Evolutionary conservation across 2,113 vertebrate genomes (phyloP), one percentile per base, ranked within the genome.

Genomic region (Pituophis catenifer): DNA sequence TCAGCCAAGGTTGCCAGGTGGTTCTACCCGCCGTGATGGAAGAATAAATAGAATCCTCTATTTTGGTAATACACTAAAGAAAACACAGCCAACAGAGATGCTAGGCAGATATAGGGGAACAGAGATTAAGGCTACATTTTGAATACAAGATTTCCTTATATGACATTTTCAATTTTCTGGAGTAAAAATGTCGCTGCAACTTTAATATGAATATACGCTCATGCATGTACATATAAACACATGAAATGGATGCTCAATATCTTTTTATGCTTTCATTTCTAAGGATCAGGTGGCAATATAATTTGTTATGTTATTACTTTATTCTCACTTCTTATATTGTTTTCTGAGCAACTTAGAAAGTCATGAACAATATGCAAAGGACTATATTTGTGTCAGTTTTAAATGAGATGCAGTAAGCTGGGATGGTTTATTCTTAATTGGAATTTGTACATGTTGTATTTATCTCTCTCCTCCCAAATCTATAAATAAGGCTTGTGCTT

Each of bases 371-470:
- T 52, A 86, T 1, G 6, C 90, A 50, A 81, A 21, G 88, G 81
- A 86, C 2, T 53, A 89, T 94, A 88, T 29, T 95, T 92, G 94
- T 92, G 94, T 92, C 94, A 88, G 81, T 53, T 26, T 93, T 38
- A 94, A 90, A 91, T 85, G 62, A 92, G 65, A 94, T 94, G 57
- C 91, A 91, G 92, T 24, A 90, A 96, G 90, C 93, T 93, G 87
- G 81, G 93, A 58, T 50, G 90, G 95, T 93, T 96, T 93, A 94
- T 86, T 94, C 93, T 86, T 95, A 94, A 95, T 70, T 95, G 95
- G 58, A 95, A 93, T 96, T 91, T 94, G 93, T 93, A 93, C 91
- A 70, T 21, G 29, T 89, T 59, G 90, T 90, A 15, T 92, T 95
- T 55, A 94, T 95, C 91, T 93, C 91, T 93, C 92, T 92, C 75